Conservation (phyloP, 2,113 vertebrate genomes). For the Cebidichthys violaceus region DNA sequence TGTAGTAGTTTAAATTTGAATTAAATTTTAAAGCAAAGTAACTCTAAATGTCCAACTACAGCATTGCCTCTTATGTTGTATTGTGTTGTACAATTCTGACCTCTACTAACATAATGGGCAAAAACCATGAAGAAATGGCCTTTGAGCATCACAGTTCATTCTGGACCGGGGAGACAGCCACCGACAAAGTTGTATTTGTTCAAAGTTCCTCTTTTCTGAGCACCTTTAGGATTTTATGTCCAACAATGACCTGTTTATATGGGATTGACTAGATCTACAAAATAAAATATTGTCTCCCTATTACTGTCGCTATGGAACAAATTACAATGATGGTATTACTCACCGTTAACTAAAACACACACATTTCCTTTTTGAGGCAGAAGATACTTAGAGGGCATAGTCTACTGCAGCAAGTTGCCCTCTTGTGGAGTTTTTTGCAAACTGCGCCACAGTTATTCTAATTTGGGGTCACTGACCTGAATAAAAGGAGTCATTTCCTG, state of each 20-base stretch:
- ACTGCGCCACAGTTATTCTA: neutral
- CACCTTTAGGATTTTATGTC: neutral
- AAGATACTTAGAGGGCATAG: neutral
- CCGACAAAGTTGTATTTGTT: neutral
- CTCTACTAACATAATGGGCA: neutral
- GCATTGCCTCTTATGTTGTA: neutral
- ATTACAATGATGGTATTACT: neutral
- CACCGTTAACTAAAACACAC: neutral
- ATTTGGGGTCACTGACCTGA: neutral
- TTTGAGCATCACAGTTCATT: neutral
- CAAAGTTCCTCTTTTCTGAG: neutral
- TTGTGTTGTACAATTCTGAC: neutral
- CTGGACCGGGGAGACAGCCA: neutral
- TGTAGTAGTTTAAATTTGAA: neutral
- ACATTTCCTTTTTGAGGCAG: neutral
- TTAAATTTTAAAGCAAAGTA: neutral
- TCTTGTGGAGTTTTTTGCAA: slow-evolving; percentile 20
- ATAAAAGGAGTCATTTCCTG: neutral
- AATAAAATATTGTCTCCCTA: neutral
- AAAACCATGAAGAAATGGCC: neutral
- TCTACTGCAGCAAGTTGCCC: slow-evolving; percentile 30
- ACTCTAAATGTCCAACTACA: neutral
- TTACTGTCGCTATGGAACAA: neutral
- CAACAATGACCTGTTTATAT: neutral
- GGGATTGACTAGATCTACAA: neutral